Base-by-base conservation (phyloP, 2,888 invertebrate genomes). In the Scaeva pyrastri region DNA sequence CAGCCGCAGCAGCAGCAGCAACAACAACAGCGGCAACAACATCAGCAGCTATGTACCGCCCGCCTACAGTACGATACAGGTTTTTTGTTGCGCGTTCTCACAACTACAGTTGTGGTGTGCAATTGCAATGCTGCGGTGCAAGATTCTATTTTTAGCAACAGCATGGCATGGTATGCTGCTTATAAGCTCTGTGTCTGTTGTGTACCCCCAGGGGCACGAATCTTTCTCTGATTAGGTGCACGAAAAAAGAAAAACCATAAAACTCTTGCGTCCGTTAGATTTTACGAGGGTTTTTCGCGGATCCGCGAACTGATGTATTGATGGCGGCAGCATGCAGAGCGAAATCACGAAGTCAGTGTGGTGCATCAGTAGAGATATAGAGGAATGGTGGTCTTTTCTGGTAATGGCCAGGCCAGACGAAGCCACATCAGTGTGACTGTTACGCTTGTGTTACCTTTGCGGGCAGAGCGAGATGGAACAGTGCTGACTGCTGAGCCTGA, bases 131-230 rank as follows among this genome's bases (percentile, higher is more conserved):
- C 81, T 70, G 82, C 73, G 77, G 76, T 64, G 77, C 86, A 82
- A 77, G 82, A 78, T 70, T 82, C 86, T 86, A 86, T 86, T 86
- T 86, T 86, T 86, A 86, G 77, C 77, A 58, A 55, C 77, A 82
- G 72, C 77, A 74, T 82, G 74, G 50, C 73, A 73, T 70, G 66
- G 72, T 79, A 71, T 74, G 58, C 14, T 26, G 52, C 36, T 10
- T 52, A 26, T 48, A 64, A 64, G 36, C 50, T 31, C 14, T 79
- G 72, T 45, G 41, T 31, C 14, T 79, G 72, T 45, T 21, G 62
- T 64, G 60, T 64, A 62, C 64, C 70, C 62, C 75, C 21, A 66
- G 80, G 66, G 72, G 72, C 81, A 80, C 52, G 71, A 64, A 77
- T 73, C 62, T 81, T 55, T 68, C 55, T 52, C 60, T 62, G 45